These are phyloP conservation scores for Neosilurus mollespiculum DNA, from an alignment of 2,797 vertebrate genomes.

Conservation along the genomic window DNA sequence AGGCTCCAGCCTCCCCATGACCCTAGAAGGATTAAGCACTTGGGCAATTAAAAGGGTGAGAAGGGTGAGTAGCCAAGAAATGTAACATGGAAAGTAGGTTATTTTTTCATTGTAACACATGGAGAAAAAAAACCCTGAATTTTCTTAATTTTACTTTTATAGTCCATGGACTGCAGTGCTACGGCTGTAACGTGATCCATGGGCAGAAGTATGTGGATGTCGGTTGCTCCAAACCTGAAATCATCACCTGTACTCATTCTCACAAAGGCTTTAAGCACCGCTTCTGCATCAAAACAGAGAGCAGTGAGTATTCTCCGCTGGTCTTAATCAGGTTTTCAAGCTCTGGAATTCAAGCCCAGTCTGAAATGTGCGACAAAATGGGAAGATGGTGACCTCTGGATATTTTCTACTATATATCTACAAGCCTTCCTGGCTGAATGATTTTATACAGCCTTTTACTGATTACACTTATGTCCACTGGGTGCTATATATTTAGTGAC, in stretches of 20 bases:
- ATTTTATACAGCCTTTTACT: not conserved
- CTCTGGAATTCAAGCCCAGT: not conserved
- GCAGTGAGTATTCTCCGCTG: conserved; percentile 70
- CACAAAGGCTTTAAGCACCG: conserved; percentile 83
- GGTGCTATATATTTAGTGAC: not conserved
- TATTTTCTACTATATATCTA: not conserved
- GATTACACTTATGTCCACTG: not conserved
- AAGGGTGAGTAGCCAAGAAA: too few relatives aligned
- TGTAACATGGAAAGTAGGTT: too few relatives aligned
- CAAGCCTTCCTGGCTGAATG: not conserved
- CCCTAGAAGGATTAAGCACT: too few relatives aligned
- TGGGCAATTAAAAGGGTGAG: too few relatives aligned
- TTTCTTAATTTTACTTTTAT: not conserved
- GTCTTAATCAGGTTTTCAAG: not conserved
- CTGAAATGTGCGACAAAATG: not conserved
- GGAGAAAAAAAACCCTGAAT: not conserved
- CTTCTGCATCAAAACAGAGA: conserved; percentile 83
- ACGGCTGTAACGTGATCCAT: conserved; percentile 87
- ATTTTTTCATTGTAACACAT: too few relatives aligned
- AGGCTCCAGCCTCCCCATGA: too few relatives aligned
- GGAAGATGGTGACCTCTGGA: not conserved
- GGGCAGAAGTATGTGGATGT: conserved; percentile 83
- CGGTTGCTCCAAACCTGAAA: conserved; percentile 86
- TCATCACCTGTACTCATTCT: conserved; percentile 85
- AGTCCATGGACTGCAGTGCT: conserved; percentile 85